These are phyloP conservation scores for Mythimna impura DNA, from an alignment of 2,888 invertebrate species.

Conservation along the genomic window DNA sequence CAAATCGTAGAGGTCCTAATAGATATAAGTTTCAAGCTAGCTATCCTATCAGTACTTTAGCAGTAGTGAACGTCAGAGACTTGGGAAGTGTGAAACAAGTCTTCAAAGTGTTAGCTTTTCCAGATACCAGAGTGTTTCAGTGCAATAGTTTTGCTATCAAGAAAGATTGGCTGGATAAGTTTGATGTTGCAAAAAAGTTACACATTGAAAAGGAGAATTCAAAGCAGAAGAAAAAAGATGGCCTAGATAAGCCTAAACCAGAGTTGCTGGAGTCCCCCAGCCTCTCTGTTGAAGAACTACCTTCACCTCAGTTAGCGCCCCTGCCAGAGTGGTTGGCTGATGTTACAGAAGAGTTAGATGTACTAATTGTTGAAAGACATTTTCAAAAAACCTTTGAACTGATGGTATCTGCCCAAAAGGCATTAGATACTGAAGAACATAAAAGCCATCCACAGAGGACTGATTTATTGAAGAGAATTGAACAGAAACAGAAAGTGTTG, in stretches of 20 bases:
- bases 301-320: slow-evolving; percentile 81
- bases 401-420: slow-evolving; percentile 91
- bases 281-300: slow-evolving; percentile 85
- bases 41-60: slow-evolving; percentile 96
- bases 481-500: slow-evolving; percentile 93
- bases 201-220: slow-evolving; percentile 92
- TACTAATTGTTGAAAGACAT: slow-evolving; percentile 98
- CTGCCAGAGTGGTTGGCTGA: slow-evolving; percentile 97
- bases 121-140: slow-evolving; percentile 97
- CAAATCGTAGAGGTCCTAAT: slow-evolving; percentile 94
- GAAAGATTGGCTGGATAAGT: slow-evolving; percentile 98
- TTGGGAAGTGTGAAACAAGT: slow-evolving; percentile 97
- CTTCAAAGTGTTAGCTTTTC: slow-evolving; percentile 98
- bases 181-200: slow-evolving; percentile 97
- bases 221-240: slow-evolving; percentile 88
- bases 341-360: slow-evolving; percentile 98
- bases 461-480: slow-evolving; percentile 90
- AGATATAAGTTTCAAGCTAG: slow-evolving; percentile 95
- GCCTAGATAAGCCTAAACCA: slow-evolving; percentile 82
- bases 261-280: slow-evolving; percentile 86
- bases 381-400: slow-evolving; percentile 97
- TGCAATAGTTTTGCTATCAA: slow-evolving; percentile 95
- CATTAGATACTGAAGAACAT: slow-evolving; percentile 82
- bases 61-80: slow-evolving; percentile 98
- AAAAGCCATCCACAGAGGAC: slow-evolving; percentile 82